Evolutionary conservation across 2,113 vertebrate species (phyloP).

Genomic region (Trinectes maculatus): DNA sequence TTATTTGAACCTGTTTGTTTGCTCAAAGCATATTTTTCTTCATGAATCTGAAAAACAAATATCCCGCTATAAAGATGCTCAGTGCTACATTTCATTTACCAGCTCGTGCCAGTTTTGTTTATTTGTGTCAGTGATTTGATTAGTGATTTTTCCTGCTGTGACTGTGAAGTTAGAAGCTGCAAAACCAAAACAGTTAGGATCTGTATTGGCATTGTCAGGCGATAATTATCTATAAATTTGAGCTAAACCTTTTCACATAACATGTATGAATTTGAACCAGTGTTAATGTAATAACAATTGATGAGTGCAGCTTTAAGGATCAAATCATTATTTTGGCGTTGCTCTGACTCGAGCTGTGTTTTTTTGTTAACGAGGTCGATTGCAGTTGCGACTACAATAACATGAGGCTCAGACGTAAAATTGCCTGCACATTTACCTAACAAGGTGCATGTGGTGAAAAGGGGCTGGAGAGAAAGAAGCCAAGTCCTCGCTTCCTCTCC

Average conservation of each 20-base stretch:
- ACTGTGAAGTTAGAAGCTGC: neutral
- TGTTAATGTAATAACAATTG: neutral
- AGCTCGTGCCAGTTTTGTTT: neutral
- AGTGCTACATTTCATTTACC: neutral
- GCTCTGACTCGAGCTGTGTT: slow-evolving; percentile 1
- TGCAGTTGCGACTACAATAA: slow-evolving; percentile 27
- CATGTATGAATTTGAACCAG: neutral
- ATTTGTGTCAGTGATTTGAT: neutral
- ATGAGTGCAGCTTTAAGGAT: neutral
- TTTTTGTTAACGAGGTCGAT: neutral
- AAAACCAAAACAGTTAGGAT: neutral
- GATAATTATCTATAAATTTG: no score
- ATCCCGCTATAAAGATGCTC: neutral
- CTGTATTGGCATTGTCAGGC: no score
- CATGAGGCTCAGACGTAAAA: slow-evolving; percentile 25
- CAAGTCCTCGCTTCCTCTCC: slow-evolving; percentile 58
- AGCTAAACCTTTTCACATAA: no score
- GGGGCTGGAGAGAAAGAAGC: slow-evolving; percentile 22
- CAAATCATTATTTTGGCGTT: neutral
- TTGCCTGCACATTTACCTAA: slow-evolving; percentile 53
- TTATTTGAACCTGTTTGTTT: no score
- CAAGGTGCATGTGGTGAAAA: slow-evolving; percentile 35
- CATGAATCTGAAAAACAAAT: slow-evolving; percentile 14
- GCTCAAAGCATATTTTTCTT: slow-evolving; percentile 22
- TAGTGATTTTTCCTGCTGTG: neutral